Evolutionary conservation across 1,140 invertebrate genomes (phyloP), one percentile per base, ranked within the genome.

Genomic region (Lucilia cuprina): DNA sequence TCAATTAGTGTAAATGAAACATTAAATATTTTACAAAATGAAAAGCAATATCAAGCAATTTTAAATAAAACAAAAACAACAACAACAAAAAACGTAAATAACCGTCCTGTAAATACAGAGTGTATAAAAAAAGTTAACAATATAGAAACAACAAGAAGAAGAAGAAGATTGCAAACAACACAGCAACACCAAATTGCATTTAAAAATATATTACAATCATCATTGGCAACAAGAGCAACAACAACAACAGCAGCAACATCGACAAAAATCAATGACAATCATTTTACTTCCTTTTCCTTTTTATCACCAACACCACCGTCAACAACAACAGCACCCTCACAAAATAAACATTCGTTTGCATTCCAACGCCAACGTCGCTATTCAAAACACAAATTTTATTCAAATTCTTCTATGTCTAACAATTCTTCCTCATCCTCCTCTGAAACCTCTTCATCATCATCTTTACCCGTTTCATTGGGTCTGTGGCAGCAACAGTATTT

Each of bases 401-500:
- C 19, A 21, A 70, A 19, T 49, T 83, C 82, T 49, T 19, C 41
- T n/a, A n/a, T 12, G 7, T 19, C 17, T 4, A 70, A 70, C 65
- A 21, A 19, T 70, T 75, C 74, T 2, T 19, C 19, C 19, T n/a
- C n/a, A n/a, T n/a, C n/a, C n/a, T n/a, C n/a, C n/a, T n/a, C n/a
- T n/a, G n/a, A n/a, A n/a, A n/a, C n/a, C n/a, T n/a, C n/a, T n/a
- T n/a, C n/a, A n/a, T n/a, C n/a, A n/a, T n/a, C n/a, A n/a, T 7
- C 14, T 3, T 41, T 80, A 21, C 77, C 77, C n/a, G 35, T 80
- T 17, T 80, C 77, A 8, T 21, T 80, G 77, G 65, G 84, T 30
- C 47, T 82, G 50, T 84, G 84, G 84, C 84, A 80, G 49, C 78
- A 84, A 7, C 82, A 83, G 25, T 89, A 90, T 84, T 84, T 90